Evolutionary conservation across 2,797 vertebrate genomes (phyloP).

Genomic region (Sebastes steindachneri): DNA sequence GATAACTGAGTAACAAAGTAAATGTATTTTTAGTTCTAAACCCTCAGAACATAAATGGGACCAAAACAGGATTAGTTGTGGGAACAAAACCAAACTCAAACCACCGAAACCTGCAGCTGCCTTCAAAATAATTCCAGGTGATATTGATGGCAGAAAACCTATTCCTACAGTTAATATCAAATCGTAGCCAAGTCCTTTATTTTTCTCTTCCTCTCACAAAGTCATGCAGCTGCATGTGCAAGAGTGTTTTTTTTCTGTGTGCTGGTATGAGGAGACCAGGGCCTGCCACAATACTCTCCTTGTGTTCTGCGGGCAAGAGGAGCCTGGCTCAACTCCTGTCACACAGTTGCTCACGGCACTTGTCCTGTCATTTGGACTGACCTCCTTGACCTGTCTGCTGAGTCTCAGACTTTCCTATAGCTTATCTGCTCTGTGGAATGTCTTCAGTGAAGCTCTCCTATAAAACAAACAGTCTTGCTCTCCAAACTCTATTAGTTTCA

Average conservation of each 20-base stretch:
- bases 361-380: slow-evolving; percentile 80
- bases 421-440: slow-evolving; percentile 57
- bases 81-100: slow-evolving; percentile 34
- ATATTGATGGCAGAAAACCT: slow-evolving; percentile 27
- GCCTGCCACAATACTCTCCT: slow-evolving; percentile 76
- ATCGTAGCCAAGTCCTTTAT: slow-evolving; percentile 48
- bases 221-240: slow-evolving; percentile 71
- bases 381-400: slow-evolving; percentile 71
- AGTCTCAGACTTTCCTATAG: slow-evolving; percentile 55
- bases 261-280: slow-evolving; percentile 68
- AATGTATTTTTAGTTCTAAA: slow-evolving; percentile 33
- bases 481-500: neutral
- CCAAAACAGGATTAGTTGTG: slow-evolving; percentile 24
- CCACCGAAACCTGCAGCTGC: slow-evolving; percentile 21
- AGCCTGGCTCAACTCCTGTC: slow-evolving; percentile 79
- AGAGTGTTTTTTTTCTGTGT: slow-evolving; percentile 40
- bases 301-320: slow-evolving; percentile 71
- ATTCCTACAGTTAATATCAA: slow-evolving; percentile 49
- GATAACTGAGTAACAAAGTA: slow-evolving; percentile 17
- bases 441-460: slow-evolving; percentile 4
- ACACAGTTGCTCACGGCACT: slow-evolving; percentile 82
- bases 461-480: neutral
- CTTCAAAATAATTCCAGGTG: slow-evolving; percentile 21
- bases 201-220: slow-evolving; percentile 45
- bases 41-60: slow-evolving; percentile 8